Base-by-base conservation (phyloP, 2,797 vertebrate genomes). In the Eupleurogrammus muticus region DNA sequence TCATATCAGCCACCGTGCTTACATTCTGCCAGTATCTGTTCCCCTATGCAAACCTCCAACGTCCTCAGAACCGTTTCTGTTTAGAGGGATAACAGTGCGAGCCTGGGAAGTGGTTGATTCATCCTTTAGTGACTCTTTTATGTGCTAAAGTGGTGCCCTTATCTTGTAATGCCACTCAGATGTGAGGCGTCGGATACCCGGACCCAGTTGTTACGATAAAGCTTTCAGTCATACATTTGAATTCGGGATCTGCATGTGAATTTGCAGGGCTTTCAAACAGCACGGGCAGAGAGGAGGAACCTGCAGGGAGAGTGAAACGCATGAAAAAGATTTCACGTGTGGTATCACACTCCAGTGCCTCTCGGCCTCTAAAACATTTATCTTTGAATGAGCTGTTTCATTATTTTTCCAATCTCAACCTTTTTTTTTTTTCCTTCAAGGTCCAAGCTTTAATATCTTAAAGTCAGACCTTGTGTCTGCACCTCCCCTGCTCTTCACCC, bases 401-500 rank as follows among this genome's bases (percentile, higher is more conserved):
- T 23, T 13, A 4, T 11, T 19, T 64, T 55, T 58, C 59, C 34
- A 58, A 42, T 73, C 20, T 36, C 32, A 47, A 9, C 40, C 17
- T 21, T 21, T 28, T 28, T 28, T 21, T 21, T 28, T 28, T 28
- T 2, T 13, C 24, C 60, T 21, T 51, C 54, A 36, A 46, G 28
- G 17, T 61, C 57, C 38, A 36, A 36, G 24, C 28, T 50, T 60
- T 35, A 60, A 42, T 68, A 68, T 59, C 24, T 52, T 46, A 48
- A 46, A 40, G 47, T 64, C 62, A 75, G 32, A 64, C 1, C 28
- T 28, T 28, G 28, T 28, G 0, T 62, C 38, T 48, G 24, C 66
- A 14, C 48, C 40, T 42, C 35, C 12, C 46, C 49, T 54, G 2
- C 1, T 54, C 1, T 34, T 48, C 48, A 24, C 3, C 14, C 21